Evolutionary conservation across 2,797 vertebrate genomes (phyloP).

Genomic region (Semaprochilodus insignis): DNA sequence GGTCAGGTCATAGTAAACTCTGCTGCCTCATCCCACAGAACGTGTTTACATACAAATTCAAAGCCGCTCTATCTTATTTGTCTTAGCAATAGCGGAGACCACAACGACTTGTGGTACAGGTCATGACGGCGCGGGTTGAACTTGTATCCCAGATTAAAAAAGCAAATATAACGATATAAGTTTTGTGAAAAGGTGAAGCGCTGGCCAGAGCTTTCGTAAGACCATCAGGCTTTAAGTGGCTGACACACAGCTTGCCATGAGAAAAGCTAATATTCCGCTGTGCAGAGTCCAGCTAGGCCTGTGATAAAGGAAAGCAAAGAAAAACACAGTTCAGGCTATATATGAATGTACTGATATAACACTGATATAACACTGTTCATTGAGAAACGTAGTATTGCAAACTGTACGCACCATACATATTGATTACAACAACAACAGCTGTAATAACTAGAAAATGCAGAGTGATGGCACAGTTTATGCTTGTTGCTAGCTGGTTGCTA

Average conservation of each 20-base stretch:
- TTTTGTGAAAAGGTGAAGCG: background rate
- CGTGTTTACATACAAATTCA: background rate
- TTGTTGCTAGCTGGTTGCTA: too few relatives aligned
- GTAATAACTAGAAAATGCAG: too few relatives aligned
- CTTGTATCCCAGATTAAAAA: constrained; percentile 14
- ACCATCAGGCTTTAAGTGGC: background rate
- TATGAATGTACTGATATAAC: too few relatives aligned
- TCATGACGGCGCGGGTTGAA: constrained; percentile 7
- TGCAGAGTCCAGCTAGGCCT: background rate
- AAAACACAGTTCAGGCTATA: background rate
- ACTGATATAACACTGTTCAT: too few relatives aligned
- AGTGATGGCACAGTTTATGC: too few relatives aligned
- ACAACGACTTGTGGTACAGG: background rate
- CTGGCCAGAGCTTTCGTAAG: background rate
- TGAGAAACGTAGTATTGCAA: too few relatives aligned
- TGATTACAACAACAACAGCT: too few relatives aligned
- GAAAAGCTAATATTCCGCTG: background rate
- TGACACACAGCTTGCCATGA: background rate
- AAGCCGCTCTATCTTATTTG: constrained; percentile 21
- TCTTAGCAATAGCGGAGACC: background rate
- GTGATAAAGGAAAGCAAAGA: background rate
- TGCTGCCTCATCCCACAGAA: background rate
- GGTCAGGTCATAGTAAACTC: background rate
- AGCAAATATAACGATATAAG: constrained; percentile 4
- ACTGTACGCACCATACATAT: too few relatives aligned